Evolutionary conservation across 1,140 invertebrate species (phyloP).

Genomic region (Drosophila tropicalis): DNA sequence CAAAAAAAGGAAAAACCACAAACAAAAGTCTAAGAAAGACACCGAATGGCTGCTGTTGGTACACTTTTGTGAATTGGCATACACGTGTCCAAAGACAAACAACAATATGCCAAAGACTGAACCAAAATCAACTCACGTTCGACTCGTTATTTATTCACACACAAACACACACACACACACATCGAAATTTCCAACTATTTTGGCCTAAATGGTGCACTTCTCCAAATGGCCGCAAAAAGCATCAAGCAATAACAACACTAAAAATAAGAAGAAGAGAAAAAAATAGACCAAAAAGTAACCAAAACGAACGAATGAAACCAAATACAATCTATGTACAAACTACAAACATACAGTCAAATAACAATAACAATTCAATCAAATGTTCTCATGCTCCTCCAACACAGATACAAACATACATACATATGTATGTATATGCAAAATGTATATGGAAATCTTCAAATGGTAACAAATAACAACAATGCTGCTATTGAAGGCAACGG

Average conservation of each 20-base stretch:
- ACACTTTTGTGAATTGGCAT: slow-evolving; percentile 16
- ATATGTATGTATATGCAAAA: neutral
- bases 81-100: slow-evolving; percentile 12
- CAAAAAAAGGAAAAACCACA: slow-evolving; percentile 37
- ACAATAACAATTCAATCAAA: slow-evolving; percentile 81
- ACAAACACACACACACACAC: slow-evolving; percentile 29
- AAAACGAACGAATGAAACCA: slow-evolving; percentile 16
- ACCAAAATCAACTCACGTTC: slow-evolving; percentile 70
- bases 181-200: slow-evolving; percentile 35
- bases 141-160: slow-evolving; percentile 62
- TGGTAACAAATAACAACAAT: slow-evolving; percentile 48
- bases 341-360: slow-evolving; percentile 53
- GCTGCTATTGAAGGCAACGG: neutral
- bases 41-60: neutral
- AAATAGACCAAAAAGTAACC: slow-evolving; percentile 7
- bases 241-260: slow-evolving; percentile 39
- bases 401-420: neutral
- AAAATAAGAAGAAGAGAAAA: slow-evolving; percentile 6
- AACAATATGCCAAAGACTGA: slow-evolving; percentile 12
- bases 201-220: slow-evolving; percentile 69
- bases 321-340: slow-evolving; percentile 19
- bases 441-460: slow-evolving; percentile 64
- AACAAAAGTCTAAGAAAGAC: slow-evolving; percentile 29
- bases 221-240: slow-evolving; percentile 53
- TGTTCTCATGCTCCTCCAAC: slow-evolving; percentile 41